Evolutionary conservation across 1,140 invertebrate genomes (phyloP).

Genomic region (Drosophila albomicans): DNA sequence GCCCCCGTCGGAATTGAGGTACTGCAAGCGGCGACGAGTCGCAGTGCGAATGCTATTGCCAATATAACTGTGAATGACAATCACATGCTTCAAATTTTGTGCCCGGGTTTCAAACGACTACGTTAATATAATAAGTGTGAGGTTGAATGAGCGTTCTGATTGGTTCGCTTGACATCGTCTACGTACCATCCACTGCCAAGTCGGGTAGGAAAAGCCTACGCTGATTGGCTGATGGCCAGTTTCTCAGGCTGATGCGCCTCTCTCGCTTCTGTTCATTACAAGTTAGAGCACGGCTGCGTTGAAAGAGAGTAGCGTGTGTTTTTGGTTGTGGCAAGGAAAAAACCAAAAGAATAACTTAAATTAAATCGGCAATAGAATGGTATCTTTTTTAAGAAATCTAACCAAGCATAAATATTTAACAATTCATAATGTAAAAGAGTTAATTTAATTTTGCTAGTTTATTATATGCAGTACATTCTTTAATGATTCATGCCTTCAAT

Average conservation of each 20-base stretch:
- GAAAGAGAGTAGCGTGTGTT: slow-evolving; percentile 16
- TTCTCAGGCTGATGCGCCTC: neutral
- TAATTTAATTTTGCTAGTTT: too few relatives aligned
- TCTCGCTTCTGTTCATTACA: slow-evolving; percentile 1
- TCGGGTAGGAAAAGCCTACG: neutral
- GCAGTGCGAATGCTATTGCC: slow-evolving; percentile 49
- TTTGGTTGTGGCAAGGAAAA: neutral
- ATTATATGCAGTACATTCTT: too few relatives aligned
- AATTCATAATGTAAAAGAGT: too few relatives aligned
- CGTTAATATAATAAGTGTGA: slow-evolving; percentile 13
- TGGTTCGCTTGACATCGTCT: slow-evolving; percentile 41
- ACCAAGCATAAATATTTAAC: too few relatives aligned
- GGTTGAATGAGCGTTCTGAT: slow-evolving; percentile 35
- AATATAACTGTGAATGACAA: slow-evolving; percentile 47
- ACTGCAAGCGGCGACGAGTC: slow-evolving; percentile 30
- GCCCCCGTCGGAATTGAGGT: slow-evolving; percentile 41
- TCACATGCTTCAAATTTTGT: slow-evolving; percentile 33
- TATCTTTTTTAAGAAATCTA: neutral
- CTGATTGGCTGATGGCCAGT: slow-evolving; percentile 47
- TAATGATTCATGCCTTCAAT: too few relatives aligned
- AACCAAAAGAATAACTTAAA: neutral
- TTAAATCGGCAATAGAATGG: neutral
- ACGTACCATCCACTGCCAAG: slow-evolving; percentile 13
- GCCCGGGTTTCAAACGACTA: slow-evolving; percentile 6
- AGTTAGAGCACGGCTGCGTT: neutral